Conservation (phyloP, 1,140 invertebrate species). For the Callitettix versicolor region DNA sequence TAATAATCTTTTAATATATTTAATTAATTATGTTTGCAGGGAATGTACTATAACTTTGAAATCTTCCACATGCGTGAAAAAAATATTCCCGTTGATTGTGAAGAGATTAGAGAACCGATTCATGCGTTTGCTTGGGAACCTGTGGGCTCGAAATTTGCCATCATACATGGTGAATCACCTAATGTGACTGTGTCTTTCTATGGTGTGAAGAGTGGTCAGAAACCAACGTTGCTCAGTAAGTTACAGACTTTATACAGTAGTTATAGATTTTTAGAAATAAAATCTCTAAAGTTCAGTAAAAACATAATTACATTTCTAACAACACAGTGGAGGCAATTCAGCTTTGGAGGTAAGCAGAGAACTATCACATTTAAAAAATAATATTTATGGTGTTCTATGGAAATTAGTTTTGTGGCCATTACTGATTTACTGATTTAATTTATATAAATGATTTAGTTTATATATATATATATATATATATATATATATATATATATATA, state of each 20-base stretch:
- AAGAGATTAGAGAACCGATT: conserved; percentile 88
- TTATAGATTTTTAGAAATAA: background rate
- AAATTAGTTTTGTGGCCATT: too few relatives aligned
- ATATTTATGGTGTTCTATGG: too few relatives aligned
- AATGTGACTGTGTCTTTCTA: conserved; percentile 89
- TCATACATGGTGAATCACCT: conserved; percentile 87
- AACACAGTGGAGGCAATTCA: too few relatives aligned
- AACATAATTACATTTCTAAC: background rate
- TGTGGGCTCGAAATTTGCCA: conserved; percentile 87
- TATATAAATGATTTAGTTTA: too few relatives aligned
- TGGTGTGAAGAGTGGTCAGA: conserved; percentile 77
- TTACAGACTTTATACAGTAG: too few relatives aligned
- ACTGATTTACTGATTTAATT: too few relatives aligned
- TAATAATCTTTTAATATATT: too few relatives aligned
- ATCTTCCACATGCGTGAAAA: conserved; percentile 98
- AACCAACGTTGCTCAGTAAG: conserved; percentile 72
- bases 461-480: too few relatives aligned
- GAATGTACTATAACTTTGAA: conserved; percentile 98
- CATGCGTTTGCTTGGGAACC: conserved; percentile 98
- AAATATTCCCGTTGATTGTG: conserved; percentile 93
- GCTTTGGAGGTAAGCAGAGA: too few relatives aligned
- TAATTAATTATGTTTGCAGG: too few relatives aligned
- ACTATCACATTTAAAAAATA: too few relatives aligned
- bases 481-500: too few relatives aligned
- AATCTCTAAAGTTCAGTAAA: background rate